A percentile compares a stretch with the other conserved stretches of the same genome.
These are phyloP conservation scores for Sialis lutaria DNA, from an alignment of 2,888 invertebrate genomes.

Conservation along the genomic window DNA sequence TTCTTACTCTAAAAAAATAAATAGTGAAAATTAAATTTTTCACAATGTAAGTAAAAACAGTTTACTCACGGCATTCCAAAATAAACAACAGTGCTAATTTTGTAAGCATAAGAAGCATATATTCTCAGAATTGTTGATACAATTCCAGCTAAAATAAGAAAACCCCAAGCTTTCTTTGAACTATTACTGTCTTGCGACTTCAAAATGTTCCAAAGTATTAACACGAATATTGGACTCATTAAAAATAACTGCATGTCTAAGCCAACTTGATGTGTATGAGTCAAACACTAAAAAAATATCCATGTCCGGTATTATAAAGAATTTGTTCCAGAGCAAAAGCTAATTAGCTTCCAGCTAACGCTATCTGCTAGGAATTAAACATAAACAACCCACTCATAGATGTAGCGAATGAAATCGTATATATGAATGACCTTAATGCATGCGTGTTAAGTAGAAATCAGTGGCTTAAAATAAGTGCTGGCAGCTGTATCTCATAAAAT, in stretches of 20 bases:
- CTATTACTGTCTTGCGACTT: constrained; percentile 5
- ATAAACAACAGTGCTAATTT: constrained; percentile 36
- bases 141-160: constrained; percentile 22
- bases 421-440: too few relatives aligned
- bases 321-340: too few relatives aligned
- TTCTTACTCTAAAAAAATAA: constrained; percentile 25
- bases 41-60: constrained; percentile 1
- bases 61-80: constrained; percentile 35
- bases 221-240: constrained; percentile 29
- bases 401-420: too few relatives aligned
- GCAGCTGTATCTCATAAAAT: too few relatives aligned
- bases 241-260: constrained; percentile 39
- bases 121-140: constrained; percentile 31
- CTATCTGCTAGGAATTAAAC: too few relatives aligned
- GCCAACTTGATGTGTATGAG: constrained; percentile 38
- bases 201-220: constrained; percentile 27
- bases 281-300: constrained; percentile 30
- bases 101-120: constrained; percentile 27
- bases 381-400: too few relatives aligned
- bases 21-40: neutral
- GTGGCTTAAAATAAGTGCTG: too few relatives aligned
- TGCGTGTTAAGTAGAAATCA: too few relatives aligned
- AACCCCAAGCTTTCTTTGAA: neutral
- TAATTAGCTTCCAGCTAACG: too few relatives aligned
- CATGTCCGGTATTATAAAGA: too few relatives aligned